These are phyloP conservation scores for Brachyhypopomus gauderio DNA, from an alignment of 2,113 vertebrate species.

Conservation along the genomic window DNA sequence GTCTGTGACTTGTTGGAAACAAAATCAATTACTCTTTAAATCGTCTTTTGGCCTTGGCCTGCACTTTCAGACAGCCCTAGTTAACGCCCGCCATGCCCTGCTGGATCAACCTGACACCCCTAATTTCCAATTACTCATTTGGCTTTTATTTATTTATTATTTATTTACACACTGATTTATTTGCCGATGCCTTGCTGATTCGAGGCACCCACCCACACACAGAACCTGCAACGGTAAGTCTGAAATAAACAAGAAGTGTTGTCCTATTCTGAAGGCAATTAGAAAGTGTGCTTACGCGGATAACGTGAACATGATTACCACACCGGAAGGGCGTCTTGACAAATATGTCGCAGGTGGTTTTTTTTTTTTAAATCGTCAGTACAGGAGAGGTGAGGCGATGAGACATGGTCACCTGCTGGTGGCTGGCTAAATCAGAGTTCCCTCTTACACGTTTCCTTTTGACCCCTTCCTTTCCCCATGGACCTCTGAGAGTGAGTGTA, in stretches of 20 bases:
- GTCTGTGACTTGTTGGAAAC: conserved; percentile 53
- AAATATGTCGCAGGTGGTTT: no score
- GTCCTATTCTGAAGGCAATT: conserved; percentile 11
- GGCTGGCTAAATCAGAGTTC: not conserved
- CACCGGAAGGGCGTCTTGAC: no score
- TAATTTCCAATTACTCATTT: conserved; percentile 58
- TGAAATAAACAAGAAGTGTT: not conserved
- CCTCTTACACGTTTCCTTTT: not conserved
- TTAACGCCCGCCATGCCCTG: conserved; percentile 53
- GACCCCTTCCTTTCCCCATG: not conserved
- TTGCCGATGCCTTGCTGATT: conserved; percentile 46
- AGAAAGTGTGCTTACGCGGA: not conserved
- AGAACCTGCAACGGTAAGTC: not conserved
- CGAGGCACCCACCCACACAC: conserved; percentile 29
- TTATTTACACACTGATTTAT: conserved; percentile 39
- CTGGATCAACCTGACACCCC: conserved; percentile 58
- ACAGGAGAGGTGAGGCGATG: no score
- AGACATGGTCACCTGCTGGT: no score
- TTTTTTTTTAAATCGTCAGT: no score
- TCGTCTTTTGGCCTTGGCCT: conserved; percentile 51
- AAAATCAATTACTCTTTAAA: conserved; percentile 63
- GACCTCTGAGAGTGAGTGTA: not conserved
- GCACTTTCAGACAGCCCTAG: conserved; percentile 52
- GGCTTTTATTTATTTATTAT: conserved; percentile 49
- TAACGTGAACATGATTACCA: no score